Base-by-base conservation (phyloP, 2,888 invertebrate genomes). In the Lithophane socia region DNA sequence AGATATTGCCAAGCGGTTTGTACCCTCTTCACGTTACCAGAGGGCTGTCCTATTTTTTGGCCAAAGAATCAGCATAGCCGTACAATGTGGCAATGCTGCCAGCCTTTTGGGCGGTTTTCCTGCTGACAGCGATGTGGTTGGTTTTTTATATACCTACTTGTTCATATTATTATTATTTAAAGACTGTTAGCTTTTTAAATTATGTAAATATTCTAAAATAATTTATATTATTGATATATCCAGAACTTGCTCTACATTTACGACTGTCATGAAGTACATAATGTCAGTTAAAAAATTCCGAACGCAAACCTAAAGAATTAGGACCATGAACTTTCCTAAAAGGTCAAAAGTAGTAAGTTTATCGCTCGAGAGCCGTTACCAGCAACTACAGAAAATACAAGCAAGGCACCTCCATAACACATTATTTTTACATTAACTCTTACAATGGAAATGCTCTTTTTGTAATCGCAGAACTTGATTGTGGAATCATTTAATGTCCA, bases 381-480 rank as follows among this genome's bases (percentile, higher is more conserved):
- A 12, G 21, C 54, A 76, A 76, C 66, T 63, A 61, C 68, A 80
- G 77, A 73, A 82, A 73, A 73, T 56, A 73, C 64, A 83, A 82
- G 75, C 78, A 84, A 84, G 74, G 68, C 65, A 69, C 56, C 67
- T 75, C 67, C 24, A 52, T 60, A 66, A 68, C 80, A 85, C 86
- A 91, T 92, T 90, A 91, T 90, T 87, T 90, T 70, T 87, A 86
- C 90, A 92, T 92, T 91, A 91, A 86, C 88, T 88, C 88, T 87
- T 89, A 88, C 86, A 86, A 89, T 88, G 84, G 87, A 89, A 85
- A 86, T 83, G 66, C 21, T 79, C 79, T 87, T 86, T 86, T 83
- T 86, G 82, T 83, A 84, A 87, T 86, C 78, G 75, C 80, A 74
- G 72, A 76, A 49, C 64, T 82, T 86, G 69, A 70, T 70, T 73